Evolutionary conservation across 2,797 vertebrate species (phyloP).

Genomic region (Prunella strophiata): DNA sequence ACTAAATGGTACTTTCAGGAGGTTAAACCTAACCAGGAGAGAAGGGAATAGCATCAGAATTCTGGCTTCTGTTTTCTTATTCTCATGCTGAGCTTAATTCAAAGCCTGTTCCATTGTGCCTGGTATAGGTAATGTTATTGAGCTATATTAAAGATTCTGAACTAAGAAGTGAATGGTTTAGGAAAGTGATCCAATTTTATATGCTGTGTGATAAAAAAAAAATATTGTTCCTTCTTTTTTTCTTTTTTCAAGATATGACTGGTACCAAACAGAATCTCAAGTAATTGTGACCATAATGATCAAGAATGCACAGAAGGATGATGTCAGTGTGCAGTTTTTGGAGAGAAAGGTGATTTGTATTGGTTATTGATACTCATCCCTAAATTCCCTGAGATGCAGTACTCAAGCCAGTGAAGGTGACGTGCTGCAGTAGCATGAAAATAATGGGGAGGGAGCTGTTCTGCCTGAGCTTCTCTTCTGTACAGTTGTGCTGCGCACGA

Average conservation of each 20-base stretch:
- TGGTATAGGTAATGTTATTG: neutral
- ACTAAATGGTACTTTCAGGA: neutral
- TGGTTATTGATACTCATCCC: neutral
- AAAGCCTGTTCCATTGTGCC: neutral
- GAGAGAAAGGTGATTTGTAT: constrained; percentile 86
- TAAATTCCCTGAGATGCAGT: neutral
- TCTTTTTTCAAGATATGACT: constrained; percentile 81
- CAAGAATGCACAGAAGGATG: constrained; percentile 89
- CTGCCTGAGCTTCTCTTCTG: neutral
- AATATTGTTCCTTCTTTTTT: neutral
- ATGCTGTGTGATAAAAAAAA: neutral
- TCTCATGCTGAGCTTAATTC: neutral
- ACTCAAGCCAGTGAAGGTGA: neutral
- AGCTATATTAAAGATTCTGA: neutral
- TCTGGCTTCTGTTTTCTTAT: neutral
- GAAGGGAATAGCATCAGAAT: neutral
- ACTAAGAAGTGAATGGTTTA: neutral
- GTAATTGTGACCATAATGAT: constrained; percentile 90
- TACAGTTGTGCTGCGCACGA: neutral
- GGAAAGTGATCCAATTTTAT: neutral
- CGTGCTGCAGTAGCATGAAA: neutral
- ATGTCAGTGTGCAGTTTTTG: constrained; percentile 83
- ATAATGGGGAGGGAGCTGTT: neutral
- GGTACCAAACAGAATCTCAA: constrained; percentile 97
- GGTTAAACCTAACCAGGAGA: neutral